Base-by-base conservation (phyloP, 2,888 invertebrate species). In the Cenopis cana region DNA sequence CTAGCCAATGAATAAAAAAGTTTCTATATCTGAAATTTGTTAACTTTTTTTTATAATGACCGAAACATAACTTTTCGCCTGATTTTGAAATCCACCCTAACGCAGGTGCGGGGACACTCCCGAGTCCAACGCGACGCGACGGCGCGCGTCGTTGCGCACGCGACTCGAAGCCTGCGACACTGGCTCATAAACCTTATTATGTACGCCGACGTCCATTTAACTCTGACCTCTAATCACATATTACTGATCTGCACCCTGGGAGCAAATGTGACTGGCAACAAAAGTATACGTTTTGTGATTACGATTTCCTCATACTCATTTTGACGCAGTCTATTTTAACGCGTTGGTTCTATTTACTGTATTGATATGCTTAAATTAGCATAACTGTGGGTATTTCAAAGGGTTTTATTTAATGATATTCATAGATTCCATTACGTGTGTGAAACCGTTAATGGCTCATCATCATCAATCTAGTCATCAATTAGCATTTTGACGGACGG, bases 401-500 rank as follows among this genome's bases (percentile, higher is more conserved):
- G 4, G 46, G 60, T 29, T 60, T 60, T 60, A 29, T 11, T 46
- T 59, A 46, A 60, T 17, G 24, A 60, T 46, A 60, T 60, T 29
- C 24, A 49, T 46, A 24, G 24, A 60, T 60, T 60, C 46, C 60
- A 46, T 24, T 60, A 46, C 46, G 46, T 29, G 46, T 14, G 41
- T 24, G n/a, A 11, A 18, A 4, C 29, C 29, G n/a, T 29, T 46
- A 46, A 46, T 60, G 46, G 60, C 41, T 29, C n/a, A 29, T n/a
- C n/a, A n/a, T n/a, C n/a, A n/a, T n/a, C n/a, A n/a, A n/a, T n/a
- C n/a, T n/a, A n/a, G n/a, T n/a, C n/a, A n/a, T 33, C 17, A 29
- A 17, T 49, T 29, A 46, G 60, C 46, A 60, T 60, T 60, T 24
- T 46, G 60, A 60, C 60, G 60, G 17, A 46, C 17, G 60, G 60